Conservation (phyloP, 1,140 invertebrate genomes). For the Carposina sasakii region DNA sequence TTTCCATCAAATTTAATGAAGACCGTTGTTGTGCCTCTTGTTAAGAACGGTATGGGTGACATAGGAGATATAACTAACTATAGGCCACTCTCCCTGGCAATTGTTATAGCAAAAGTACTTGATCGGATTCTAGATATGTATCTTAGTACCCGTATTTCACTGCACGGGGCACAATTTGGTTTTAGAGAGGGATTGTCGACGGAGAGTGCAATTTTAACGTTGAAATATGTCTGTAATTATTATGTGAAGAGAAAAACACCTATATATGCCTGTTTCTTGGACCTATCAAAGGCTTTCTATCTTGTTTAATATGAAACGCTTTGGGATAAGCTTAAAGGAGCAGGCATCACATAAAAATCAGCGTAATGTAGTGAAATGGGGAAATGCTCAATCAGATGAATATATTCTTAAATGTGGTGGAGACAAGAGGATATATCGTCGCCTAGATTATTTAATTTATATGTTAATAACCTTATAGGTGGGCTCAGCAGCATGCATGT, state of each 20-base stretch:
- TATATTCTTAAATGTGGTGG: neutral
- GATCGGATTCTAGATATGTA: too few relatives aligned
- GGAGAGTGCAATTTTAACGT: too few relatives aligned
- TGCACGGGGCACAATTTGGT: neutral
- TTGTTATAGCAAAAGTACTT: too few relatives aligned
- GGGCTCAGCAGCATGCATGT: constrained; percentile 7
- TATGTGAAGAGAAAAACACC: neutral
- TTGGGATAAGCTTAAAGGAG: neutral
- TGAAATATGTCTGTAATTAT: neutral
- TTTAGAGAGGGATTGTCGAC: too few relatives aligned
- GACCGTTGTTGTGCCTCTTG: too few relatives aligned
- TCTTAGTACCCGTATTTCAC: too few relatives aligned
- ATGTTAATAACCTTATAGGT: constrained; percentile 3
- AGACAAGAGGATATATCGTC: neutral
- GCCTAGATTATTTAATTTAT: neutral
- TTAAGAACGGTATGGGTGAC: too few relatives aligned
- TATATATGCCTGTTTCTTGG: neutral
- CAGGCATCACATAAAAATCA: neutral
- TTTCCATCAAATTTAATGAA: too few relatives aligned
- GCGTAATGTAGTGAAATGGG: too few relatives aligned
- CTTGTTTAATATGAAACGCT: neutral
- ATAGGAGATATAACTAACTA: too few relatives aligned
- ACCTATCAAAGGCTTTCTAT: neutral
- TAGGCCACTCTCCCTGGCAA: too few relatives aligned
- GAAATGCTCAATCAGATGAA: too few relatives aligned